Evolutionary conservation across 2,888 invertebrate genomes (phyloP).

Genomic region (Pristionchus mayeri): DNA sequence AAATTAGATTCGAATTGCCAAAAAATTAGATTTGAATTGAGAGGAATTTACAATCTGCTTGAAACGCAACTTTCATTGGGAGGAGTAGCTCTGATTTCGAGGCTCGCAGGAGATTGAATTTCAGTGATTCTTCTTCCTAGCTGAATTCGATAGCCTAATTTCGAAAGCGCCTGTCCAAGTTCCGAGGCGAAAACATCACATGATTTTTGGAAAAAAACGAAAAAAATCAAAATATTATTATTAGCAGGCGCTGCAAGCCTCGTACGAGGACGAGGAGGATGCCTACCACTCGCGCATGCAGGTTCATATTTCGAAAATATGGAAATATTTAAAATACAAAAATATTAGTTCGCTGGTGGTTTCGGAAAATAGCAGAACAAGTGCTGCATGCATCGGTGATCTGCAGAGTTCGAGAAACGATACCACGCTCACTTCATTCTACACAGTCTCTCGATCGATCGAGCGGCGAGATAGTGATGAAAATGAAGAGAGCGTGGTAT

Average conservation of each 20-base stretch:
- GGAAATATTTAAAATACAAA: neutral
- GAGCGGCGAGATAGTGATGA: too few species aligned
- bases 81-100: neutral
- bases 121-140: neutral
- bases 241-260: constrained; percentile 57
- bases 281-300: constrained; percentile 33
- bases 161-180: neutral
- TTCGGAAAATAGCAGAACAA: too few species aligned
- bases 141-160: neutral
- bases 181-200: neutral
- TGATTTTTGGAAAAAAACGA: neutral
- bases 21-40: too few species aligned
- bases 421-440: too few species aligned
- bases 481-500: too few species aligned
- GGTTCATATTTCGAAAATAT: neutral
- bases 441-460: too few species aligned
- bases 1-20: too few species aligned
- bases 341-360: neutral
- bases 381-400: neutral
- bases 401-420: too few species aligned
- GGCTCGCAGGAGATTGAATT: neutral
- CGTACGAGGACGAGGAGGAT: constrained; percentile 50
- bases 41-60: too few species aligned
- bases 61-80: too few species aligned
- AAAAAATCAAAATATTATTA: neutral